Evolutionary conservation across 2,888 invertebrate genomes (phyloP).

Genomic region (Scaptomyza reducta): DNA sequence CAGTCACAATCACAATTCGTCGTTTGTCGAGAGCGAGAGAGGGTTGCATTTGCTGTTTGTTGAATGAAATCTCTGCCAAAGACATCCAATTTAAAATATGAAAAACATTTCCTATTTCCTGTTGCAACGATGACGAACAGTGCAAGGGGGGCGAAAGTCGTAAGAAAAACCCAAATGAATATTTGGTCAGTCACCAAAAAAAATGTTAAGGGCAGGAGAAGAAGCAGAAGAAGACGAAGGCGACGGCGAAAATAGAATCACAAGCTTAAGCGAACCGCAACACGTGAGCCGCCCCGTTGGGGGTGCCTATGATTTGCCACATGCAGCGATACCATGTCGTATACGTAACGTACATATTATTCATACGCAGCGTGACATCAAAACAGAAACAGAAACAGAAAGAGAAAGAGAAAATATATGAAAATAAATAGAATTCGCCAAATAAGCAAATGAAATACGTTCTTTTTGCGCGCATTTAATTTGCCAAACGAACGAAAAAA

Average conservation of each 20-base stretch:
- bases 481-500: slow-evolving; percentile 44
- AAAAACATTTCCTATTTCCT: slow-evolving; percentile 79
- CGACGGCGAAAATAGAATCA: slow-evolving; percentile 43
- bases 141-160: too few species aligned
- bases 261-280: slow-evolving; percentile 14
- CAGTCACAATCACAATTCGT: slow-evolving; percentile 41
- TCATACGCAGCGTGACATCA: slow-evolving; percentile 78
- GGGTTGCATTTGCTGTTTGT: slow-evolving; percentile 4
- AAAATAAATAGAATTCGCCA: slow-evolving; percentile 20
- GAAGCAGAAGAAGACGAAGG: not conserved
- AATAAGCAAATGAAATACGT: slow-evolving; percentile 61
- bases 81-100: slow-evolving; percentile 72
- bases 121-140: slow-evolving; percentile 29
- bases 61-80: slow-evolving; percentile 55
- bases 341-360: slow-evolving; percentile 70
- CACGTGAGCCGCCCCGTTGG: not conserved
- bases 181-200: slow-evolving; percentile 5
- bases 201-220: not conserved
- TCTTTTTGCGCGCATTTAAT: slow-evolving; percentile 71
- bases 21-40: slow-evolving; percentile 9
- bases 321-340: slow-evolving; percentile 57
- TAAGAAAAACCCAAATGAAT: not conserved
- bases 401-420: too few species aligned
- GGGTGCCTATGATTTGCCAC: slow-evolving; percentile 32
- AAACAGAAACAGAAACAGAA: too few species aligned